Evolutionary conservation across 37 sponge, comb jelly and placozoan species (phyloP).

Genomic region (Chondrilla cf. caribensis): DNA sequence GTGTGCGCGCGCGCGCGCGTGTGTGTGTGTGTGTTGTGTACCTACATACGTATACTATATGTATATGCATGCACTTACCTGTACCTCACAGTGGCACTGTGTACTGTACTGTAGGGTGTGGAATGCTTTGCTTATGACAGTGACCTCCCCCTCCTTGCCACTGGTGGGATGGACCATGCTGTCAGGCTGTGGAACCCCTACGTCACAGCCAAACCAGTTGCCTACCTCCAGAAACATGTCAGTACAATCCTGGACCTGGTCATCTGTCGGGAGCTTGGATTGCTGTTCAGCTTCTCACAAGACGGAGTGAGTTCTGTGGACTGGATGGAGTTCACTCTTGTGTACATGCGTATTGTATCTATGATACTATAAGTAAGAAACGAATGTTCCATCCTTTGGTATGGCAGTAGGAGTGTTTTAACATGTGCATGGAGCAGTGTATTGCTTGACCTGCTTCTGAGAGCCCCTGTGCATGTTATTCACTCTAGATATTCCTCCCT

Average conservation of each 20-base stretch:
- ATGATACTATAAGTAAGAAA: too few relatives aligned
- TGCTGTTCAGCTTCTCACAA: conserved; percentile 79
- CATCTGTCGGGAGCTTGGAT: conserved; percentile 42
- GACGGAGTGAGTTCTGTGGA: conserved; percentile 59
- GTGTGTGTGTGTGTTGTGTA: too few relatives aligned
- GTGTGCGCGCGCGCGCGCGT: too few relatives aligned
- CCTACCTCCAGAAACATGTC: conserved; percentile 68
- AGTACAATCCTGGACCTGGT: conserved; percentile 72
- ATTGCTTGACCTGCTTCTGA: too few relatives aligned
- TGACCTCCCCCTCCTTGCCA: conserved; percentile 74
- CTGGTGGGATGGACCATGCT: conserved; percentile 88
- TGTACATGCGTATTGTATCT: too few relatives aligned
- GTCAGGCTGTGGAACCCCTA: conserved; percentile 96
- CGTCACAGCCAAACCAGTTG: conserved; percentile 77
- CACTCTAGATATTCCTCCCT: too few relatives aligned
- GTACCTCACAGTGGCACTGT: not conserved
- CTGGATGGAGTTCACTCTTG: too few relatives aligned
- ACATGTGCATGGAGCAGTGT: too few relatives aligned
- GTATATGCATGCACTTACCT: not conserved
- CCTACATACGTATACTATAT: not conserved
- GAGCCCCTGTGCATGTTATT: not conserved
- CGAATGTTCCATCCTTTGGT: too few relatives aligned
- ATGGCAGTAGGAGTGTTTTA: too few relatives aligned
- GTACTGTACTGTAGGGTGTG: conserved; percentile 66
- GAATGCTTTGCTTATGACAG: conserved; percentile 84